Evolutionary conservation across 1,140 invertebrate species (phyloP), one percentile per base, ranked within the genome.

Genomic region (Cheumatopsyche charites): DNA sequence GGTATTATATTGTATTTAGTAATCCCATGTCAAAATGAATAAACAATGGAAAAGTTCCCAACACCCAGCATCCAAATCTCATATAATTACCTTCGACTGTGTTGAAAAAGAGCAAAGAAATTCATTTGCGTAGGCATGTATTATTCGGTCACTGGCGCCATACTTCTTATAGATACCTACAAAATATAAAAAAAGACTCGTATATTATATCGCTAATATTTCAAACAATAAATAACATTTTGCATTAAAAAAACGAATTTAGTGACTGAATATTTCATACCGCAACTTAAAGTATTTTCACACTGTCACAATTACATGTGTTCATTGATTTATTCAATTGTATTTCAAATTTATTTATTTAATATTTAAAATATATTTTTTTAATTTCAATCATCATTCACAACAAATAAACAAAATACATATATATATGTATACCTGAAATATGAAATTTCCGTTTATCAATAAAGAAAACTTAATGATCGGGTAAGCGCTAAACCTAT

Each of bases 1-100:
- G 71, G 62, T 47, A 67, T 73, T 66, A 69, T 63, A 69, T 42
- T 29, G 72, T 66, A 70, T 70, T 73, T 62, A 58, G 61, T 70
- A 23, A 62, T 67, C 43, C 67, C 29, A 23, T 66, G 71, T 73
- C 67, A 23, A 45, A 70, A 70, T 62, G 58, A 29, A 70, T 70
- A 70, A 70, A 71, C 61, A 71, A 65, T 63, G 58, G 29, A 21
- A n/a, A 1, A 6, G 29, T 25, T 36, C 29, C 19, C 47, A 21
- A 49, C 47, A 15, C n/a, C n/a, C 4, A n/a, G 13, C 13, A 49
- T 49, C 47, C 19, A 62, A 26, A 62, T 12, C 25, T 26, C 58
- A 25, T 26, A 13, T 62, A 62, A 62, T 29, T 41, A 41, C 29
- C 29, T 36, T 62, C 23, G 29, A 26, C 25, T 3, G n/a, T 43